Base-by-base conservation (phyloP, 2,113 vertebrate species). In the Peromyscus californicus region DNA sequence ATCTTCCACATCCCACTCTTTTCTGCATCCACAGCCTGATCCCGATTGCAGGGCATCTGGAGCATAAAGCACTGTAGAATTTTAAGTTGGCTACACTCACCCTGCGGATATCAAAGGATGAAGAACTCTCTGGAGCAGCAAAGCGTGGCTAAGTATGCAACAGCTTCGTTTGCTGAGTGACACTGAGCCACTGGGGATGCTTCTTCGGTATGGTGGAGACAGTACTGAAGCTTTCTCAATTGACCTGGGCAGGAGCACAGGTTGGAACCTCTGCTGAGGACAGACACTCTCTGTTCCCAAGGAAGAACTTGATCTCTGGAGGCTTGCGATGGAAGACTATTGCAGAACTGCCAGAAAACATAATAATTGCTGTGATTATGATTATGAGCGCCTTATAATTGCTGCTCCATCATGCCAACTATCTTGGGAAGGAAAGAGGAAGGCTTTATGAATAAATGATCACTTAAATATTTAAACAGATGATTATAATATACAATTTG, bases 381-480 rank as follows among this genome's bases (percentile, higher is more conserved):
- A 93, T 94, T 94, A 61, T 78, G 39, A 94, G 70, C 85, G 2
- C 33, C 90, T 95, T 92, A 95, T 91, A 92, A 97, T 96, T 96
- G 90, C 85, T 75, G 85, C 33, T 90, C 54, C 21, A 57, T 93
- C 51, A 80, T 90, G 75, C 95, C 79, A 94, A 89, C 70, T 82
- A 63, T 92, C 79, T 88, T 85, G 87, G 85, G 92, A 96, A 95
- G 74, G n/a, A 65, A 83, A 80, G 95, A 95, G 16, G 61, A 39
- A n/a, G 65, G 29, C 39, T 33, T 97, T 80, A 94, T 96, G 85
- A 92, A 94, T 97, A 97, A 97, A 92, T 92, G 70, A 96, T 94
- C 65, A 42, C 29, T 96, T 90, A 93, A 97, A 95, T 96, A 97
- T 96, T 97, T 96, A 97, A 97, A 92, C 85, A 97, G 87, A 75